These are phyloP conservation scores for Takifugu bimaculatus DNA, from an alignment of 2,113 vertebrate species.

Conservation along the genomic window DNA sequence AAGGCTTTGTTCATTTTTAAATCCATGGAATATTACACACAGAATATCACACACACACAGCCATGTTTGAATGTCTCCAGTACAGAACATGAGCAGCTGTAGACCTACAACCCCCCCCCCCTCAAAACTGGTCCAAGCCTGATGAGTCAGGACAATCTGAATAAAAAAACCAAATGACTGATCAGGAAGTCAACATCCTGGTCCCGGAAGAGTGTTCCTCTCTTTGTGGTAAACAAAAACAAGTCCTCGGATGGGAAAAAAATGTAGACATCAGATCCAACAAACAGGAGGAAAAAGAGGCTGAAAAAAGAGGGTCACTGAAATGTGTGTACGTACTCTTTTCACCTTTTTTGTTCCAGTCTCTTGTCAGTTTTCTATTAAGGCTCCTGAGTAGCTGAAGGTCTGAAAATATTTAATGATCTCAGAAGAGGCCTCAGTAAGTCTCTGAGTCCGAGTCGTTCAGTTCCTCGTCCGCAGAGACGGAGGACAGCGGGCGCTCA, in stretches of 20 bases:
- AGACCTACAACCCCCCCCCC: constrained; percentile 17
- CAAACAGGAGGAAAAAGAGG: constrained; percentile 34
- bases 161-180: constrained; percentile 16
- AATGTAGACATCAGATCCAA: constrained; percentile 14
- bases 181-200: constrained; percentile 33
- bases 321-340: constrained; percentile 14
- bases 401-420: not conserved
- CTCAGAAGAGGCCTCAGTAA: constrained; percentile 75
- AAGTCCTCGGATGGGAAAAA: constrained; percentile 22
- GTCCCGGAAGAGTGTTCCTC: constrained; percentile 44
- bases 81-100: constrained; percentile 49
- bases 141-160: constrained; percentile 16
- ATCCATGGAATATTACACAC: constrained; percentile 2
- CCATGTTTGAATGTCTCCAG: constrained; percentile 15
- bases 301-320: constrained; percentile 20
- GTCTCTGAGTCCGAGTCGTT: constrained; percentile 98
- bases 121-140: constrained; percentile 20
- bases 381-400: constrained; percentile 61
- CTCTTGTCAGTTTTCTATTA: constrained; percentile 38
- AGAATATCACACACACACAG: constrained; percentile 19
- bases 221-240: constrained; percentile 6
- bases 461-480: constrained; percentile 84
- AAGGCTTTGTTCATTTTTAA: no score
- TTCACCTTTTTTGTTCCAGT: constrained; percentile 1
- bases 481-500: constrained; percentile 79